A percentile compares a stretch with the other conserved stretches of the same genome.
These are phyloP conservation scores for Agelaius phoeniceus DNA, from an alignment of 2,113 vertebrate genomes.

Conservation along the genomic window DNA sequence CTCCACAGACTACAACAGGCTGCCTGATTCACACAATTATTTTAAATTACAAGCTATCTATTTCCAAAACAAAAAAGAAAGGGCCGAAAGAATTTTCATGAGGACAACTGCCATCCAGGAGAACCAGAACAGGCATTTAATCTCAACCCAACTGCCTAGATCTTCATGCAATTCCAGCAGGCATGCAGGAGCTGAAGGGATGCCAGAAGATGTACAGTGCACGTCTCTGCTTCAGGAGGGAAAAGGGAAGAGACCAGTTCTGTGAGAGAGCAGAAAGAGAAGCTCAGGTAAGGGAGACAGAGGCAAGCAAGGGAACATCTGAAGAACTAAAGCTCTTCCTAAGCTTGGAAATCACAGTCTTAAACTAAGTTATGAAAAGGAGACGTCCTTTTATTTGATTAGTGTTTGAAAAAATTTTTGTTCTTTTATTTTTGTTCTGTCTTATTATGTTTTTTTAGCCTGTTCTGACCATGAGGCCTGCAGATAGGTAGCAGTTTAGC, in stretches of 20 bases:
- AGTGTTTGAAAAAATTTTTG: not conserved
- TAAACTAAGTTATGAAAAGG: not conserved
- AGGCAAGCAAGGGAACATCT: not conserved
- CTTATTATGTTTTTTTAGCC: not conserved
- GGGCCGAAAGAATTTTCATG: not conserved
- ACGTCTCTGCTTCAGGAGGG: not conserved
- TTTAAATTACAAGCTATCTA: slow-evolving; percentile 4
- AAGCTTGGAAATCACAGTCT: not conserved
- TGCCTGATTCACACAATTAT: not conserved
- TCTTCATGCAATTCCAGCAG: not conserved
- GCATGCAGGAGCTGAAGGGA: not conserved
- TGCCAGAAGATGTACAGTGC: not conserved
- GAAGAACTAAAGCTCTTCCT: not conserved
- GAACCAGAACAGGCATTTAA: not conserved
- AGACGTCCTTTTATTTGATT: not conserved
- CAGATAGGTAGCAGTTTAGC: not conserved
- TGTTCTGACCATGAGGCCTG: not conserved
- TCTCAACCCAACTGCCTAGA: not conserved
- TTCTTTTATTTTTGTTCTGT: not conserved
- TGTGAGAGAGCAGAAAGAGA: not conserved
- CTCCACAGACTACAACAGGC: not conserved
- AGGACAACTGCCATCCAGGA: not conserved
- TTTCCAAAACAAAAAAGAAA: not conserved
- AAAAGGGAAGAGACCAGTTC: not conserved
- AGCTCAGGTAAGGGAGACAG: not conserved